phyloP scores from a whole-genome alignment of 2,797 vertebrate species.

The Xiphophorus birchmanni region DNA sequence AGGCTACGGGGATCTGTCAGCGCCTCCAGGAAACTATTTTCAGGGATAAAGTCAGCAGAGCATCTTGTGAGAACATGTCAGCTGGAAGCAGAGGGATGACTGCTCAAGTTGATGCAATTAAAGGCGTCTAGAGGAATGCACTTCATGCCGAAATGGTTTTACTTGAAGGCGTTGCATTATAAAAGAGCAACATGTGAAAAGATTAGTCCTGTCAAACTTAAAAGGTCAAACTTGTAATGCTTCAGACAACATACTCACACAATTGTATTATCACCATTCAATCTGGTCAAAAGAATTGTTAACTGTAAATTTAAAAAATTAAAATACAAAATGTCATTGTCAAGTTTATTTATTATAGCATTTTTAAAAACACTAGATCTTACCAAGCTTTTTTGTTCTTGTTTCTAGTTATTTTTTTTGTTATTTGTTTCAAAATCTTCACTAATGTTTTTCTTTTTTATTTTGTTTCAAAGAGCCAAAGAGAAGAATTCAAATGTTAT shows the following conservation, averaged over 20 bases:
- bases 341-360: too few species aligned
- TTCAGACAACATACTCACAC: not conserved
- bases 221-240: not conserved
- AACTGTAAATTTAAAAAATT: not conserved
- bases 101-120: slow-evolving; percentile 1
- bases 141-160: not conserved
- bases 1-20: not conserved
- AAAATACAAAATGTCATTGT: too few species aligned
- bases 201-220: not conserved
- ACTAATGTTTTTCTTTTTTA: not conserved
- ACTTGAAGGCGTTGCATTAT: not conserved
- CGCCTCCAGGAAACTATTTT: slow-evolving; percentile 14
- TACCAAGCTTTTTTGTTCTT: not conserved
- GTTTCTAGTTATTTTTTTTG: not conserved
- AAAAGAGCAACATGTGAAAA: not conserved
- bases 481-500: not conserved
- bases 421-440: not conserved
- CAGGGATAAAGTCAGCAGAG: slow-evolving; percentile 19
- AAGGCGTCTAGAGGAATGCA: slow-evolving; percentile 1
- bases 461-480: not conserved
- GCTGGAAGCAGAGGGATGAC: not conserved
- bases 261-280: not conserved
- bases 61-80: slow-evolving; percentile 1
- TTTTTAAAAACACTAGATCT: too few species aligned
- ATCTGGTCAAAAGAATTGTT: not conserved